phyloP scores from a whole-genome alignment of 2,888 invertebrate genomes.

The Diarsia brunnea region DNA sequence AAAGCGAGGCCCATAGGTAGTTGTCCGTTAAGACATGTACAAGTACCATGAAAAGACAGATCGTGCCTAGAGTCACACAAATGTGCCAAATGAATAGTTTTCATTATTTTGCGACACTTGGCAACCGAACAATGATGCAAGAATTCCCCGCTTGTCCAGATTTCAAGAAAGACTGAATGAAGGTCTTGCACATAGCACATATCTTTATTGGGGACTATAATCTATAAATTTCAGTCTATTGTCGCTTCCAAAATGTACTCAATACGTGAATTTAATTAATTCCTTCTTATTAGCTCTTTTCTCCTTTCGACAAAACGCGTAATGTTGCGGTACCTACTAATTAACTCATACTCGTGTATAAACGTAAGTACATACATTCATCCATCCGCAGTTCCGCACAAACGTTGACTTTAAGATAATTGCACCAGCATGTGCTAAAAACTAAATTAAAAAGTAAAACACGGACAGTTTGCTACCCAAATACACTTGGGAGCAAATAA shows the following conservation, averaged over 20 bases:
- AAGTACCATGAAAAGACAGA: slow-evolving; percentile 6
- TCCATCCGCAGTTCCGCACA: neutral
- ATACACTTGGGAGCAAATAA: no score
- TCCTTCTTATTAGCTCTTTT: neutral
- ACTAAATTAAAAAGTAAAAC: neutral
- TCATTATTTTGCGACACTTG: slow-evolving; percentile 4
- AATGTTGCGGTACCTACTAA: neutral
- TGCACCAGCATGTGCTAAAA: neutral
- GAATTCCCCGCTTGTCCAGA: slow-evolving; percentile 9
- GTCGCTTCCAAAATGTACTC: slow-evolving; percentile 6
- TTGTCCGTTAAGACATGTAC: neutral
- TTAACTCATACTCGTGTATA: neutral
- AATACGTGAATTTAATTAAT: neutral
- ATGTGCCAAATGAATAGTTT: slow-evolving; percentile 3
- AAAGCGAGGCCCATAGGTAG: neutral
- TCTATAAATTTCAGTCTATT: neutral
- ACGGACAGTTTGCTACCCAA: neutral
- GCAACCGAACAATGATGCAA: slow-evolving; percentile 11
- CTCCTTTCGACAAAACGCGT: neutral
- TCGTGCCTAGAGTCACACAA: neutral
- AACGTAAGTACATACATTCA: neutral
- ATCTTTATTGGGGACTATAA: neutral
- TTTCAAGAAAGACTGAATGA: neutral
- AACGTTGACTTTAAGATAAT: neutral
- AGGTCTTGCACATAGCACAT: neutral